Conservation (phyloP, 2,797 vertebrate species). For the Diglossa cyanea region DNA sequence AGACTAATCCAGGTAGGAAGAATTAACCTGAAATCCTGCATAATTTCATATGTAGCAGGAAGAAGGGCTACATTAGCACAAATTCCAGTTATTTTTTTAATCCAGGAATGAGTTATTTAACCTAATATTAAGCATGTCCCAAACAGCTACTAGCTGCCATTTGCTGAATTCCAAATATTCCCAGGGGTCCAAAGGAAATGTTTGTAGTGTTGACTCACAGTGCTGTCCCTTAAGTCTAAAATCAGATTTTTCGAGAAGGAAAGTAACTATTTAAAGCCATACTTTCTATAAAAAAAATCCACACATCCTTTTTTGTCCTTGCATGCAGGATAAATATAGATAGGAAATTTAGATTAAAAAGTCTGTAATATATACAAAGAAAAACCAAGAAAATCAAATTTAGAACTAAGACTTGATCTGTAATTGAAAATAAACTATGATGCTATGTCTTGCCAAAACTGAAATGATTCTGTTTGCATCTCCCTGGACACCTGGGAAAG, state of each 20-base stretch:
- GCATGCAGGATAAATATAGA: background rate
- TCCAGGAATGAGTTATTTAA: background rate
- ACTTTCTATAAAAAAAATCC: background rate
- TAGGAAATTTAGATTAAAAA: background rate
- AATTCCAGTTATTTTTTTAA: background rate
- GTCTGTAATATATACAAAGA: background rate
- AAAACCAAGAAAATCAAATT: background rate
- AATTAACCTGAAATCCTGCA: background rate
- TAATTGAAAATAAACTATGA: background rate
- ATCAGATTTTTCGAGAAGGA: background rate
- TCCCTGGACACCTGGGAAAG: background rate
- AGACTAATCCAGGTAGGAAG: background rate
- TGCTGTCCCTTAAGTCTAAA: background rate
- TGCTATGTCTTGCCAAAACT: background rate
- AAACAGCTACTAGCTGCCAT: background rate
- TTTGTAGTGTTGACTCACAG: slow-evolving; percentile 5
- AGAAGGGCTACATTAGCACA: background rate
- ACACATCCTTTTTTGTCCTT: background rate
- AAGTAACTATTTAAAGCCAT: slow-evolving; percentile 36
- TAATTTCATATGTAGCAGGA: background rate
- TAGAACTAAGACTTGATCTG: background rate
- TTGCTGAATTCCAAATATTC: slow-evolving; percentile 29
- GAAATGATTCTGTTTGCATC: fast-evolving
- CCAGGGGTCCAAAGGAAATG: slow-evolving; percentile 5
- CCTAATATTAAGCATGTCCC: background rate